phyloP scores from a whole-genome alignment of 2,888 invertebrate species.

The Lasioglossum zephyrum region DNA sequence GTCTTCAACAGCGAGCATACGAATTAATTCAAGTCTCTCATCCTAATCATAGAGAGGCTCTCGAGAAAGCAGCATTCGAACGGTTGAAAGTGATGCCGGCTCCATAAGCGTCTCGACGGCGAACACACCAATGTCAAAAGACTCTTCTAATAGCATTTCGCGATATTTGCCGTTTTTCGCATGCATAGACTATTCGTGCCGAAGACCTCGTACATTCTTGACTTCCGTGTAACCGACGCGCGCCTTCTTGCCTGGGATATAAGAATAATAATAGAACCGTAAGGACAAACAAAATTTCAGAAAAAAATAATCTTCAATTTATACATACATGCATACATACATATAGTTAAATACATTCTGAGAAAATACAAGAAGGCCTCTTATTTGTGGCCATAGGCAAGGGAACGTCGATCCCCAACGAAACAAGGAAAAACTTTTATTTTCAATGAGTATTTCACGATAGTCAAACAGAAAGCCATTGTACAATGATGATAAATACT shows the following conservation, averaged over 20 bases:
- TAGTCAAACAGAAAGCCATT: conserved; percentile 21
- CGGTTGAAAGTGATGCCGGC: conserved; percentile 84
- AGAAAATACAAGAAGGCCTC: conserved; percentile 4
- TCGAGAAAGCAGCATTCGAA: conserved; percentile 88
- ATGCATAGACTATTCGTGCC: background rate
- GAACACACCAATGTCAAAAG: conserved; percentile 11
- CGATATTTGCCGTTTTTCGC: conserved; percentile 26
- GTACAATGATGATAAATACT: conserved; percentile 43
- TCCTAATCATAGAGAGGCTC: conserved; percentile 87
- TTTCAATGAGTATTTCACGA: conserved; percentile 33
- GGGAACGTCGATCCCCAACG: background rate
- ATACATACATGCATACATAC: background rate
- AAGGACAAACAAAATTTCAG: background rate
- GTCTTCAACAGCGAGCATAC: conserved; percentile 88
- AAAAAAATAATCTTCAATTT: conserved; percentile 7
- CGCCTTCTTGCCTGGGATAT: background rate
- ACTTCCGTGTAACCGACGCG: conserved; percentile 2
- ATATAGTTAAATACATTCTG: background rate
- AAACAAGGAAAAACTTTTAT: conserved; percentile 5
- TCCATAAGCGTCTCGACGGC: conserved; percentile 67
- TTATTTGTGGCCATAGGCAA: background rate
- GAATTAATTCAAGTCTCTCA: conserved; percentile 88
- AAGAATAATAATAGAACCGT: background rate
- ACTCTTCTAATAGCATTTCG: conserved; percentile 63
- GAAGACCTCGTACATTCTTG: conserved; percentile 14